Base-by-base conservation (phyloP, 2,113 vertebrate genomes). In the Donacobius atricapilla region DNA sequence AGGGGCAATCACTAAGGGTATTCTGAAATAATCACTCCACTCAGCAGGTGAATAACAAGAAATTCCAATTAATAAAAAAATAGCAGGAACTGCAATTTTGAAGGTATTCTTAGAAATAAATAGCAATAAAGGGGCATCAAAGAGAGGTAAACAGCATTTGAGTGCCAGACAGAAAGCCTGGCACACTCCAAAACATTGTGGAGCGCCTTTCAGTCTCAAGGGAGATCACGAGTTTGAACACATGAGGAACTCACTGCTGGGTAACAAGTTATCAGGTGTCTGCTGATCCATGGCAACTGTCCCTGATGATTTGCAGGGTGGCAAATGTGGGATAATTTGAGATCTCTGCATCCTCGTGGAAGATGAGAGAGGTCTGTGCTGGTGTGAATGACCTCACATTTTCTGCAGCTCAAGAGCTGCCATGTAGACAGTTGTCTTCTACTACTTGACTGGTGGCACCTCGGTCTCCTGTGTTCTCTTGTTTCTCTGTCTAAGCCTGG, bases 251-350 rank as follows among this genome's bases (percentile, higher is more conserved):
- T 80, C 54, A n/a, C 37, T 83, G 58, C 83, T 88, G 79, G 63
- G 20, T 61, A 88, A 69, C 57, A 81, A 83, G 83, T 88, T 83
- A 92, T 33, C 54, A 61, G 54, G 45, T 89, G 76, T 63, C 76
- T 90, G 54, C 79, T 78, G 71, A 92, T 50, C 89, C 90, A 66
- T 73, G 58, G 86, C 79, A 93, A 83, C 86, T 88, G 76, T 77
- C 86, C 82, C 71, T 77, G 58, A 42, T 70, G 79, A 83, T 88
- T 90, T 11, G 12, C 47, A 48, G 1, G 3, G 71, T 83, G 78
- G 76, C 42, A 18, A 23, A 47, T 42, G 71, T 65, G 50, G 88
- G 58, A 80, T 94, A 64, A 91, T 60, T 56, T 64, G 69, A 82
- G 68, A 58, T 57, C 35, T 87, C 70, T 40, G 31, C 40, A 42